These are phyloP conservation scores for Caenorhabditis sp. DNA, from an alignment of 2,888 invertebrate genomes.

Conservation along the genomic window DNA sequence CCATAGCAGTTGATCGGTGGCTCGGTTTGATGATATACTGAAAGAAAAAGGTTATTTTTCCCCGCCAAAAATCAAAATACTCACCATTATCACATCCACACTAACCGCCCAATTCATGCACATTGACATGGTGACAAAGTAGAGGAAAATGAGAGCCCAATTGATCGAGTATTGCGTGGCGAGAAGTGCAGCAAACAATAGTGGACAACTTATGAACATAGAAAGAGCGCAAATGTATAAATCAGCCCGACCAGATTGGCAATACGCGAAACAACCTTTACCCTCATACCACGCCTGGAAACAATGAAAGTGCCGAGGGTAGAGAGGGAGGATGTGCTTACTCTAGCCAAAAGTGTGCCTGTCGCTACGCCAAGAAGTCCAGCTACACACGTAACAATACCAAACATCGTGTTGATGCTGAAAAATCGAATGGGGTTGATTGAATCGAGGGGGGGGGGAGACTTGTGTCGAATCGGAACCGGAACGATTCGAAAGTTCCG, in stretches of 20 bases:
- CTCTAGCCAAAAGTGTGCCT: constrained; percentile 80
- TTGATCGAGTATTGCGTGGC: constrained; percentile 74
- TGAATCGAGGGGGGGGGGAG: too few species aligned
- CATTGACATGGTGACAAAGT: constrained; percentile 77
- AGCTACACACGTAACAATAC: constrained; percentile 88
- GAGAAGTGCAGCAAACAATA: constrained; percentile 83
- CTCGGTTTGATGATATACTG: constrained; percentile 83
- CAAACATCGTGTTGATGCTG: constrained; percentile 82
- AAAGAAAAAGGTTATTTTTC: too few species aligned
- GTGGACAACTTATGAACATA: constrained; percentile 84
- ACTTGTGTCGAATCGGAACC: too few species aligned
- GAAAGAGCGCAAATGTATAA: constrained; percentile 85
- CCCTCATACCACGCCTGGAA: constrained; percentile 49
- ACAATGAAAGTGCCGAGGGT: too few species aligned
- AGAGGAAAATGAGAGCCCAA: constrained; percentile 67
- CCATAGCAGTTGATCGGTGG: constrained; percentile 92
- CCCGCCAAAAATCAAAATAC: neutral
- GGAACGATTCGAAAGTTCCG: too few species aligned
- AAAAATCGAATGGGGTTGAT: too few species aligned
- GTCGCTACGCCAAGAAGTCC: constrained; percentile 90
- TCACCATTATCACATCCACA: constrained; percentile 81
- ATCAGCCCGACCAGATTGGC: constrained; percentile 70
- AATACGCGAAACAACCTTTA: constrained; percentile 24
- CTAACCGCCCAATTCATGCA: constrained; percentile 98
- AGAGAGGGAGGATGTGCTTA: too few species aligned